A percentile compares a stretch with the other conserved stretches of the same genome.
Evolutionary conservation across 2,888 invertebrate genomes (phyloP).

Genomic region (Agapostemon virescens): DNA sequence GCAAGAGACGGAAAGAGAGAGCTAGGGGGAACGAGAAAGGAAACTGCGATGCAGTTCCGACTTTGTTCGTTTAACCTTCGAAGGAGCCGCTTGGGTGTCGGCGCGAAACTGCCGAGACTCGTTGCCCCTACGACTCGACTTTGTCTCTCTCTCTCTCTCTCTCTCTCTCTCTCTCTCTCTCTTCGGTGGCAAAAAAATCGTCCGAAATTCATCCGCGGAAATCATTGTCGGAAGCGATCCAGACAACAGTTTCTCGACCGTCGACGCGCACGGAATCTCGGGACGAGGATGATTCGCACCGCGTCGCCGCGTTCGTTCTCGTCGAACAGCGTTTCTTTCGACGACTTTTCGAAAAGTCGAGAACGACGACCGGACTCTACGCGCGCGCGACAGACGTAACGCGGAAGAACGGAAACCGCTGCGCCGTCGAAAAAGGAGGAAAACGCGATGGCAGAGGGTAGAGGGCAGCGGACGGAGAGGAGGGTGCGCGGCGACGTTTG

Average conservation of each 20-base stretch:
- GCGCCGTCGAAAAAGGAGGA: neutral
- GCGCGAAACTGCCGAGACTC: neutral
- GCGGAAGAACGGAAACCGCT: neutral
- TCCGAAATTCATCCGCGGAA: neutral
- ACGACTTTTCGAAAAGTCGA: neutral
- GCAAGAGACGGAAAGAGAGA: neutral
- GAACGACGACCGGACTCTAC: neutral
- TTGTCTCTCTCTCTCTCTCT: no score
- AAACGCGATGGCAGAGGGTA: neutral
- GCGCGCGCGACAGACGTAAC: constrained; percentile 3
- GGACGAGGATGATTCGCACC: neutral
- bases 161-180: no score
- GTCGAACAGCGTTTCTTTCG: neutral
- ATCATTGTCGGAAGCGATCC: neutral
- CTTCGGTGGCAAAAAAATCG: neutral
- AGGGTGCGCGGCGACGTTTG: constrained; percentile 19
- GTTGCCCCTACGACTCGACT: neutral
- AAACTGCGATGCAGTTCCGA: constrained; percentile 34
- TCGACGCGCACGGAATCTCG: no score
- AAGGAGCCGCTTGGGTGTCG: constrained; percentile 1
- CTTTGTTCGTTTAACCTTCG: constrained; percentile 42
- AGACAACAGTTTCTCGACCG: no score
- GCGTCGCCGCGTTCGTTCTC: neutral
- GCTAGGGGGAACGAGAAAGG: constrained; percentile 7
- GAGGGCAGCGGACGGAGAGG: neutral